Percentiles rank a stretch among this genome's conserved stretches.
These are phyloP conservation scores for Syrista parreyssii DNA, from an alignment of 2,888 invertebrate genomes.

Conservation along the genomic window DNA sequence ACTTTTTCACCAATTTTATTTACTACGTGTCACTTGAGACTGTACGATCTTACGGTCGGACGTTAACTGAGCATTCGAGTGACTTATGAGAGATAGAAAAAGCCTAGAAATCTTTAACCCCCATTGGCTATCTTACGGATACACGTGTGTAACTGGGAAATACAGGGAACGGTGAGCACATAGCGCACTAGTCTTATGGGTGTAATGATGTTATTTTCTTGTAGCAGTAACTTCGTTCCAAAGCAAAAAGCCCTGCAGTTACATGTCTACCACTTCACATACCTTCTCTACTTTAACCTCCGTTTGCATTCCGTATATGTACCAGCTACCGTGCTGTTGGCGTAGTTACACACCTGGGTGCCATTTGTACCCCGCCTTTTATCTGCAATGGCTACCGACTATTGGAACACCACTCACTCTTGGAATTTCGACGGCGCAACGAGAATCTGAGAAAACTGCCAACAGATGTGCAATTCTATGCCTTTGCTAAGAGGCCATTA, in stretches of 20 bases:
- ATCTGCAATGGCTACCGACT: neutral
- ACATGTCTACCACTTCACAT: conserved; percentile 46
- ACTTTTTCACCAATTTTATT: too few relatives aligned
- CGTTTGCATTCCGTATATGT: conserved; percentile 46
- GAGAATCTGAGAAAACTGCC: neutral
- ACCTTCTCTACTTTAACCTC: conserved; percentile 41
- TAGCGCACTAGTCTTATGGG: conserved; percentile 32
- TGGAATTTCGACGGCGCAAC: neutral
- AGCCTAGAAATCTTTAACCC: neutral
- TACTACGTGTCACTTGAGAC: neutral
- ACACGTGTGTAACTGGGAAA: neutral
- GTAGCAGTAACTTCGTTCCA: conserved; percentile 44
- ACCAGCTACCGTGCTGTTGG: conserved; percentile 45
- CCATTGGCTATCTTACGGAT: neutral
- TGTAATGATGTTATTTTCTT: conserved; percentile 61
- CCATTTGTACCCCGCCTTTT: conserved; percentile 30
- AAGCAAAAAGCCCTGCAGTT: conserved; percentile 42
- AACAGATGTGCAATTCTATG: neutral
- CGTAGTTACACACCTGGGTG: conserved; percentile 42
- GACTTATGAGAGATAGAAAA: neutral
- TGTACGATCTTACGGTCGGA: neutral
- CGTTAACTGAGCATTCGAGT: neutral
- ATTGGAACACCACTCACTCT: neutral
- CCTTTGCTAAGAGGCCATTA: neutral
- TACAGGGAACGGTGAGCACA: neutral